Conservation (phyloP, 2,888 invertebrate species). For the Calephelis perditalis region DNA sequence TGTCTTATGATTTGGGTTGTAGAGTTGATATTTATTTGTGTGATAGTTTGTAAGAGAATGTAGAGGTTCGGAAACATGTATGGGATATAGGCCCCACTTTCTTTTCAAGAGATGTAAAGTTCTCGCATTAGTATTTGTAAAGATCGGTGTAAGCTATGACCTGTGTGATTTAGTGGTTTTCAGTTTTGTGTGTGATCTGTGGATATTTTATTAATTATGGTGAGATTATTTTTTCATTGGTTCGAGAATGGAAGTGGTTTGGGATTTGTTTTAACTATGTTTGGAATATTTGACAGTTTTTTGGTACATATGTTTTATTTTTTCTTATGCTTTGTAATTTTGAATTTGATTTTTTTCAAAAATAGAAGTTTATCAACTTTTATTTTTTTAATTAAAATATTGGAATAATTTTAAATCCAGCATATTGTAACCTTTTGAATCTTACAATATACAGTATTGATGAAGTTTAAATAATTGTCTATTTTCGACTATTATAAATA, state of each 20-base stretch:
- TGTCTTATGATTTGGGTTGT: neutral
- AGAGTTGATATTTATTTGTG: slow-evolving; percentile 13
- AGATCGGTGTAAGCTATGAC: slow-evolving; percentile 11
- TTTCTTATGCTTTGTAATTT: neutral
- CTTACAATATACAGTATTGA: too few species aligned
- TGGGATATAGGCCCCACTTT: slow-evolving; percentile 53
- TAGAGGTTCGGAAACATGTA: slow-evolving; percentile 28
- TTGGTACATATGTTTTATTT: neutral
- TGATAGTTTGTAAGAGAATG: slow-evolving; percentile 19
- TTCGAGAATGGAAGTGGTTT: slow-evolving; percentile 4
- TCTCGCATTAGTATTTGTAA: slow-evolving; percentile 10
- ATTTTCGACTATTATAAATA: too few species aligned
- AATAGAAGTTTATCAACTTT: too few species aligned
- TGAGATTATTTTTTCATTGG: slow-evolving; percentile 10
- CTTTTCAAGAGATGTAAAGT: slow-evolving; percentile 34
- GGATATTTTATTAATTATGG: slow-evolving; percentile 19
- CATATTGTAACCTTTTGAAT: too few species aligned
- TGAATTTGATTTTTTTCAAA: too few species aligned
- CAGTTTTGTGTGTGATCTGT: slow-evolving; percentile 16
- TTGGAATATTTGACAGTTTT: neutral
- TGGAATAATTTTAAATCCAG: too few species aligned
- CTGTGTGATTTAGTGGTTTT: slow-evolving; percentile 16
- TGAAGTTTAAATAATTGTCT: too few species aligned
- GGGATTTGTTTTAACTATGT: neutral
- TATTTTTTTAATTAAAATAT: too few species aligned